Conservation (phyloP, 2,888 invertebrate genomes). For the Drosophila anomelani region DNA sequence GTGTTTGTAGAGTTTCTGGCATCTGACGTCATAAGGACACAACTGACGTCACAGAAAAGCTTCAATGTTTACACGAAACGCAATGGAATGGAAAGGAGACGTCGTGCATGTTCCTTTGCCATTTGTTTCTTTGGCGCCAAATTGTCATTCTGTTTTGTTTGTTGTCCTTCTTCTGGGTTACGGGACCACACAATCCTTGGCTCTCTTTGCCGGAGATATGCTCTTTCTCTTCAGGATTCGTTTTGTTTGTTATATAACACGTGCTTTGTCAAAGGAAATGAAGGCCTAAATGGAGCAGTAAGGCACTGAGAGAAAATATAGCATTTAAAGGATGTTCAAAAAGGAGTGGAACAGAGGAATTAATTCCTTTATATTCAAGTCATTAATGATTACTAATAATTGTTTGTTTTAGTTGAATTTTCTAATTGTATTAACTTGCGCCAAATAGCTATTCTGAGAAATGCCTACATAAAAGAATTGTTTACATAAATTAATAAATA, state of each 20-base stretch:
- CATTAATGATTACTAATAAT: too few relatives aligned
- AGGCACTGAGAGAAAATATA: conserved; percentile 31
- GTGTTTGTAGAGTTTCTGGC: conserved; percentile 55
- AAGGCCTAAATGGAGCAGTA: neutral
- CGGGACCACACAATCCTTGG: conserved; percentile 42
- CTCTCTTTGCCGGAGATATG: conserved; percentile 6
- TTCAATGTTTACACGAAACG: conserved; percentile 62
- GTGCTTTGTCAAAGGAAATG: conserved; percentile 40
- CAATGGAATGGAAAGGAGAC: conserved; percentile 43
- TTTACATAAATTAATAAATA: neutral
- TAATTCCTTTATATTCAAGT: neutral
- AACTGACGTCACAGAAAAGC: conserved; percentile 75
- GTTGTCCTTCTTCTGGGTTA: conserved; percentile 68
- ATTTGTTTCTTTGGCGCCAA: conserved; percentile 72
- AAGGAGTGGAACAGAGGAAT: too few relatives aligned
- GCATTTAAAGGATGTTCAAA: too few relatives aligned
- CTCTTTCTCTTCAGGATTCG: conserved; percentile 3
- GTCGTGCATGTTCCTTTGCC: conserved; percentile 31
- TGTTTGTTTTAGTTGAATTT: too few relatives aligned
- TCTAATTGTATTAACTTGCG: neutral
- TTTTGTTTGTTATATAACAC: conserved; percentile 68
- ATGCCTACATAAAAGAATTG: neutral
- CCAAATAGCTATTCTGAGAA: neutral
- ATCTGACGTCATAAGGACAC: conserved; percentile 67
- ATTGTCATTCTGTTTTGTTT: conserved; percentile 48